Percentiles rank a stretch among this genome's conserved stretches.
Conservation (phyloP, 2,888 invertebrate genomes). For the Chelonus formosanus region DNA sequence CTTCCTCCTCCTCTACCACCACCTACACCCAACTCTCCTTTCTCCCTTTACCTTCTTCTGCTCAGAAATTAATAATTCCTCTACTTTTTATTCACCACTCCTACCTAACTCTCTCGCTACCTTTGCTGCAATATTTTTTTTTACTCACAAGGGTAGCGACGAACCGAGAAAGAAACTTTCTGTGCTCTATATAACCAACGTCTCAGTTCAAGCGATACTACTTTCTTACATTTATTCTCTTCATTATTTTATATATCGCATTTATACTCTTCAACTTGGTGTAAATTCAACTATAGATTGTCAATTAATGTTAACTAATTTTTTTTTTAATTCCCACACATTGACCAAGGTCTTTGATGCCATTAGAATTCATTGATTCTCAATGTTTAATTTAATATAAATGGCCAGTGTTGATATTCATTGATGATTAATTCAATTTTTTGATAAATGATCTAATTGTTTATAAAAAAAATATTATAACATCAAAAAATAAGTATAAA, state of each 20-base stretch:
- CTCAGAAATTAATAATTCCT: slow-evolving; percentile 44
- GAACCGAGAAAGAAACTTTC: slow-evolving; percentile 27
- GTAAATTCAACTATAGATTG: no score
- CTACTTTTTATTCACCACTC: slow-evolving; percentile 35
- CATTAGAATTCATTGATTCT: no score
- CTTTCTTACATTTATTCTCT: not conserved
- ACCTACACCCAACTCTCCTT: slow-evolving; percentile 26
- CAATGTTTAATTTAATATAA: no score
- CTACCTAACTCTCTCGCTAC: slow-evolving; percentile 29
- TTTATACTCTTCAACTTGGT: no score
- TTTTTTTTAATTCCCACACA: no score
- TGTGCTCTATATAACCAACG: not conserved
- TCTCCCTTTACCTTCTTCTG: slow-evolving; percentile 23
- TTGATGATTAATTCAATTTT: no score
- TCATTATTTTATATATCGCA: not conserved
- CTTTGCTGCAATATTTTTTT: slow-evolving; percentile 24
- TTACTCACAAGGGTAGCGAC: slow-evolving; percentile 8
- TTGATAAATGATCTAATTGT: no score
- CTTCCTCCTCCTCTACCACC: slow-evolving; percentile 17
- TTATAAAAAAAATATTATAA: no score
- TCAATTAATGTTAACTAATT: no score
- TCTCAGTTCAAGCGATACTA: not conserved
- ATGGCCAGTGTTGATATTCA: no score
- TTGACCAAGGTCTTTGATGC: no score
- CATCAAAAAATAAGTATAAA: no score